Conservation (phyloP, 2,797 vertebrate genomes). For the Sebastes steindachneri region DNA sequence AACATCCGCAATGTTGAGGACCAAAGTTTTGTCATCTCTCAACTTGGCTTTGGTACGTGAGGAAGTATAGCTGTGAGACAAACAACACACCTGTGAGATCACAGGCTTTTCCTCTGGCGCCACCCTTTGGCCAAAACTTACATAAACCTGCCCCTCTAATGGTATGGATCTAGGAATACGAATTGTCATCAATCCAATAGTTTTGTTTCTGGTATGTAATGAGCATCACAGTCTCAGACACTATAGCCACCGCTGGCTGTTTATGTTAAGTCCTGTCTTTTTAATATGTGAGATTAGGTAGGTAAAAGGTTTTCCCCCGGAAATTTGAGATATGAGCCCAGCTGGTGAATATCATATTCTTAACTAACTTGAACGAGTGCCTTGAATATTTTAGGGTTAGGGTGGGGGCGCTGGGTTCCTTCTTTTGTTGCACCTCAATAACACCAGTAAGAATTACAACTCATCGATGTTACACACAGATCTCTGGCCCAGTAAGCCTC, state of each 20-base stretch:
- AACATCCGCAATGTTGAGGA: constrained; percentile 89
- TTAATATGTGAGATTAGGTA: neutral
- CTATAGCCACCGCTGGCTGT: neutral
- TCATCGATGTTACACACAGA: neutral
- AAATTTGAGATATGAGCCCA: neutral
- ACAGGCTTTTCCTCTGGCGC: neutral
- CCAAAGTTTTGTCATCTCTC: constrained; percentile 88
- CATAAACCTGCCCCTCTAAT: neutral
- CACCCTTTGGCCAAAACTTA: neutral
- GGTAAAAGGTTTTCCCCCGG: neutral
- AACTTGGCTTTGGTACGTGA: constrained; percentile 89
- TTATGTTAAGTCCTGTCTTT: neutral
- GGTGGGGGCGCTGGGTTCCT: neutral
- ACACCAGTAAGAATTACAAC: neutral
- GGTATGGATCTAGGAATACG: neutral
- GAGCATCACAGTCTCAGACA: neutral
- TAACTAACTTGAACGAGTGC: neutral
- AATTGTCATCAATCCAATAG: neutral
- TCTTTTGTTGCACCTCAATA: neutral
- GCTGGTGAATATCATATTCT: neutral
- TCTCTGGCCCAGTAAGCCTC: neutral
- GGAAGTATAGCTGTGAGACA: neutral
- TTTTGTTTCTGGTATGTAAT: neutral
- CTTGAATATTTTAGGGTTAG: neutral
- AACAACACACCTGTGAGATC: neutral